Evolutionary conservation across 2,888 invertebrate species (phyloP), one percentile per base, ranked within the genome.

Genomic region (Drosophila ustulata): DNA sequence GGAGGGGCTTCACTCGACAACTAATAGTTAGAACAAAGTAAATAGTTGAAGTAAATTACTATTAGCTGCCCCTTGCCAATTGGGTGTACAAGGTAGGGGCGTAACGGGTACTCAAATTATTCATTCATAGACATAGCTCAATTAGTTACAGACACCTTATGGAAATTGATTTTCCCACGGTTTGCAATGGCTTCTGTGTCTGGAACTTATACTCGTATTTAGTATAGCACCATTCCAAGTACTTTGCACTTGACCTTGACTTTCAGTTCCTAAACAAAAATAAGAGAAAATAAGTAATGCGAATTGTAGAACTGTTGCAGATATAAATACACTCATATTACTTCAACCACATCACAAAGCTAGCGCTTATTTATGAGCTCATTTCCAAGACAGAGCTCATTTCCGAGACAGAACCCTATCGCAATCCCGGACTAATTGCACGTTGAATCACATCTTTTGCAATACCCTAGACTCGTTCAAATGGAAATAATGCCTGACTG

Each of bases 371-470:
- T 77, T 82, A 84, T 88, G 88, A 88, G 82, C 88, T 84, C 83
- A 85, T 82, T 78, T 85, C 70, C 70, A 77, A 64, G 73, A 50
- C 65, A 52, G 88, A 88, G 82, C 88, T 84, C 83, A 85, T 82
- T 78, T 85, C 71, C 71, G 80, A 64, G 73, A 50, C 61, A 52
- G 62, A 58, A 69, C 63, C 61, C 55, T 30, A 82, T 75, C 72
- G 39, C 72, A 65, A 75, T 85, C 80, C 74, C 64, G 61, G 49
- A 56, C 75, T 82, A 88, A 84, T 88, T 88, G 80, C 66, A 58
- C 13, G 11, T 56, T 84, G 83, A 84, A 63, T 84, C 83, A 85
- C 70, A 66, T 51, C 58, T 63, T 30, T 67, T 45, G 45, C 6
- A 8, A 57, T 65, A 68, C 63, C 63, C 45, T 47, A 8, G 18